Conservation (phyloP, 2,797 vertebrate genomes). For the Lophius americanus region DNA sequence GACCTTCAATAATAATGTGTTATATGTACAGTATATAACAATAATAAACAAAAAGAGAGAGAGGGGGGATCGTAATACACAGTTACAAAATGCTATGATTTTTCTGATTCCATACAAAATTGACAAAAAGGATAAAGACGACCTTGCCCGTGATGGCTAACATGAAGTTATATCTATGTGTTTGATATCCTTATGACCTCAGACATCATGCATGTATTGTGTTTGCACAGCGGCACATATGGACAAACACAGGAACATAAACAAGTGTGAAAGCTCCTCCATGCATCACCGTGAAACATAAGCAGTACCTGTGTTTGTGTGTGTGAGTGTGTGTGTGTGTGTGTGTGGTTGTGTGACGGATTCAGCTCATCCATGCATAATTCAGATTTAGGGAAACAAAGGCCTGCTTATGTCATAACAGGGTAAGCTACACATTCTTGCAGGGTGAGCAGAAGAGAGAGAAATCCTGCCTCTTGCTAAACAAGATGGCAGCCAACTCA, state of each 20-base stretch:
- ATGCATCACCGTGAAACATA: conserved; percentile 47
- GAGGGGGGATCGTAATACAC: no score
- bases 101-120: no score
- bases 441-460: conserved; percentile 65
- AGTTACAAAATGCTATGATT: no score
- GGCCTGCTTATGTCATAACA: conserved; percentile 70
- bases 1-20: no score
- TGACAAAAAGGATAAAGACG: no score
- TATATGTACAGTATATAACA: no score
- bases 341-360: conserved; percentile 39
- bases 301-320: conserved; percentile 20
- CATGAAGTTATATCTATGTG: not conserved
- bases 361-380: conserved; percentile 70
- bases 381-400: conserved; percentile 72
- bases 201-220: not conserved
- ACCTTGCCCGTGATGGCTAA: no score
- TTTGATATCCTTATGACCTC: not conserved
- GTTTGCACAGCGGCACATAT: not conserved
- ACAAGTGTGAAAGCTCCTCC: conserved; percentile 45
- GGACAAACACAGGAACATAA: not conserved
- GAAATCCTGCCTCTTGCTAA: conserved; percentile 61
- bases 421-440: conserved; percentile 64
- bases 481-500: conserved; percentile 39
- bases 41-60: no score
- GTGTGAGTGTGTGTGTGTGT: conserved; percentile 19